Conservation (phyloP, 2,888 invertebrate species). For the Falcaria lacertinaria region DNA sequence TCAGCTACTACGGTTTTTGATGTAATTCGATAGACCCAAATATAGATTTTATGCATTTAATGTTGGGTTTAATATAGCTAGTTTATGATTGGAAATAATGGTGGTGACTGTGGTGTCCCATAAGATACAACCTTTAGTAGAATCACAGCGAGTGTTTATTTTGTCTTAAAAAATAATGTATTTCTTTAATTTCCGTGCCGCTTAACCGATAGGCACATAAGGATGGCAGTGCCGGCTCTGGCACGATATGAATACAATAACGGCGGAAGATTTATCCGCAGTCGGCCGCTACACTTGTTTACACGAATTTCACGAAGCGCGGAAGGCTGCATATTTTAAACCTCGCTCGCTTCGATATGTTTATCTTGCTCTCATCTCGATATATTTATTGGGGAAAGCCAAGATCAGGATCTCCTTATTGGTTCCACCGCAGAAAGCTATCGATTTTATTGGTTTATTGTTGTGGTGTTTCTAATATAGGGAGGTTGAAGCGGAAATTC, state of each 20-base stretch:
- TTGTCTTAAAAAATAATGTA: constrained; percentile 12
- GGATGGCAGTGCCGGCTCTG: constrained; percentile 34
- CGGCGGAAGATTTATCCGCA: constrained; percentile 53
- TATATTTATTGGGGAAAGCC: constrained; percentile 70
- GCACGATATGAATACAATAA: constrained; percentile 52
- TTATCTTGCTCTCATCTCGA: constrained; percentile 73
- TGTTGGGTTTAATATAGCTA: too few relatives aligned
- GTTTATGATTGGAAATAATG: too few relatives aligned
- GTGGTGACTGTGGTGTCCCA: too few relatives aligned
- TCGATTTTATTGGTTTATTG: constrained; percentile 48
- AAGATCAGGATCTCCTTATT: constrained; percentile 60
- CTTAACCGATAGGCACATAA: constrained; percentile 32
- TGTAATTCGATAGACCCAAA: too few relatives aligned
- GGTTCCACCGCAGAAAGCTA: constrained; percentile 50
- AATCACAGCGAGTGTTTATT: not conserved
- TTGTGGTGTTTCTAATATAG: constrained; percentile 40
- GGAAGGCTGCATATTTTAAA: constrained; percentile 72
- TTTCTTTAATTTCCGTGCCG: constrained; percentile 30
- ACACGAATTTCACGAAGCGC: constrained; percentile 62
- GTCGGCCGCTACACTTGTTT: constrained; percentile 58
- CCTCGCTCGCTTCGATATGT: constrained; percentile 58
- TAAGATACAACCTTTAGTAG: too few relatives aligned
- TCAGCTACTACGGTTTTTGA: too few relatives aligned
- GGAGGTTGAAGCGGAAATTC: constrained; percentile 19
- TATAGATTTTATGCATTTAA: too few relatives aligned